These are phyloP conservation scores for Drosophila colorata DNA, from an alignment of 2,888 invertebrate genomes.

Conservation along the genomic window DNA sequence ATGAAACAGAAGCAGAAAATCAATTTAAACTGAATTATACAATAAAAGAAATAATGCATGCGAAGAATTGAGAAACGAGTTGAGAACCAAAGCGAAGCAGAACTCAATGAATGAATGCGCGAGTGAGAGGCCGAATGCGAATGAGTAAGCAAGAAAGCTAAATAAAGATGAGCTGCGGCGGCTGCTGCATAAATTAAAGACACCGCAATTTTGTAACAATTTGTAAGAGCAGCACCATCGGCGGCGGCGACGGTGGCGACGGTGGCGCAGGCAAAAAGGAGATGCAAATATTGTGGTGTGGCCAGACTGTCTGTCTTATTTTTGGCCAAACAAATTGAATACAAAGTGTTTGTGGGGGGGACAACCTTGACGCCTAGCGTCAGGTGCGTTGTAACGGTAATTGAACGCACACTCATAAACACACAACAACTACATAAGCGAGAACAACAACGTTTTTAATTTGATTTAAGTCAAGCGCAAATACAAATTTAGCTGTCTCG, in stretches of 20 bases:
- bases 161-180: constrained; percentile 69
- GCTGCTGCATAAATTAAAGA: constrained; percentile 65
- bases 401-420: constrained; percentile 10
- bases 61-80: constrained; percentile 48
- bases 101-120: constrained; percentile 46
- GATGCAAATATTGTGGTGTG: constrained; percentile 51
- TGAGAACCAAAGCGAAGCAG: constrained; percentile 37
- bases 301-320: constrained; percentile 50
- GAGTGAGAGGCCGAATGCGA: constrained; percentile 31
- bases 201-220: constrained; percentile 67
- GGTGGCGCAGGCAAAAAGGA: constrained; percentile 27
- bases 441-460: constrained; percentile 33
- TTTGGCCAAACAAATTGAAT: constrained; percentile 41
- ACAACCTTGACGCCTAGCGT: constrained; percentile 47
- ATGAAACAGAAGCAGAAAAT: constrained; percentile 52
- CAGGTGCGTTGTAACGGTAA: constrained; percentile 56
- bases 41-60: constrained; percentile 51
- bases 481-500: constrained; percentile 39
- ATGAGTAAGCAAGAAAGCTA: constrained; percentile 60
- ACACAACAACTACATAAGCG: not conserved
- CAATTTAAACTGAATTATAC: constrained; percentile 77
- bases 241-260: constrained; percentile 2
- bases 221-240: constrained; percentile 43
- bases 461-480: constrained; percentile 39
- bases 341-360: constrained; percentile 1